phyloP scores from a whole-genome alignment of 2,113 vertebrate species.

The Xyrauchen texanus region DNA sequence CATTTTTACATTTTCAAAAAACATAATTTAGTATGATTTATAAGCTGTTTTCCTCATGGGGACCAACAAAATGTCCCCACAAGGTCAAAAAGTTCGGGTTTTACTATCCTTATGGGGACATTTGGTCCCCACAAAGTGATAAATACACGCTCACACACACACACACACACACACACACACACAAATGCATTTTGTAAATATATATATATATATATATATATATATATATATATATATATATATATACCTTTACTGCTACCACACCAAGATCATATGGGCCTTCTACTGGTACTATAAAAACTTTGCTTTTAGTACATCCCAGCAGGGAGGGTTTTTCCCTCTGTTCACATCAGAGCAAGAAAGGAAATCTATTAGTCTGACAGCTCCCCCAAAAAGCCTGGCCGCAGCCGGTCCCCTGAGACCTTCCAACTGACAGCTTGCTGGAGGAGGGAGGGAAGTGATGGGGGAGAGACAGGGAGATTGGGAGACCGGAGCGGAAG shows the following conservation, averaged over 20 bases:
- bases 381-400: slow-evolving; percentile 44
- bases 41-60: too few species aligned
- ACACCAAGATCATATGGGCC: background rate
- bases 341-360: slow-evolving; percentile 34
- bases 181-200: background rate
- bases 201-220: too few species aligned
- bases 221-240: too few species aligned
- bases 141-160: too few species aligned
- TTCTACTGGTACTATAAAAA: slow-evolving; percentile 33
- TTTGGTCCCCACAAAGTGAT: too few species aligned
- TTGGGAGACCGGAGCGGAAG: background rate
- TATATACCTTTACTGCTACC: background rate
- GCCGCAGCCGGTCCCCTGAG: slow-evolving; percentile 1
- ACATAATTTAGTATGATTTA: too few species aligned
- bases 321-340: slow-evolving; percentile 30
- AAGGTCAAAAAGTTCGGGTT: too few species aligned
- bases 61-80: too few species aligned
- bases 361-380: slow-evolving; percentile 49
- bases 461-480: slow-evolving; percentile 23
- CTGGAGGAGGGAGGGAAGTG: slow-evolving; percentile 24
- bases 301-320: slow-evolving; percentile 49
- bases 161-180: too few species aligned
- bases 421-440: slow-evolving; percentile 10
- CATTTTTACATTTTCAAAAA: too few species aligned
- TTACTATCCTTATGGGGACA: too few species aligned